These are phyloP conservation scores for Ryuthela nishihirai DNA, from an alignment of 2,888 invertebrate genomes.

Conservation along the genomic window DNA sequence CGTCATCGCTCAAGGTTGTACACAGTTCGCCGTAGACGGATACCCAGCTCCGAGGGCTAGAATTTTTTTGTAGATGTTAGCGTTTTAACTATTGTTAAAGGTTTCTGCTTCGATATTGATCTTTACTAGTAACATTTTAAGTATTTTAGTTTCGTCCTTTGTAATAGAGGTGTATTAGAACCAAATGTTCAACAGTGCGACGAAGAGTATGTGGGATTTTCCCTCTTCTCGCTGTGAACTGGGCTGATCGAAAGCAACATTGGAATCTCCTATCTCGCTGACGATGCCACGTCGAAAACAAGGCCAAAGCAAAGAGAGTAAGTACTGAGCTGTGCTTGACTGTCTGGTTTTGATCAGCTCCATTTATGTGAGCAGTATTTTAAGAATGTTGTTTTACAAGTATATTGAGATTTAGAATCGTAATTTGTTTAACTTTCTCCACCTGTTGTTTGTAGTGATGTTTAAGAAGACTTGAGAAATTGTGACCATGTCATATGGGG, in stretches of 20 bases:
- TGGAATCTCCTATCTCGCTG: conserved; percentile 25
- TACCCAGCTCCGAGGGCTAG: conserved; percentile 20
- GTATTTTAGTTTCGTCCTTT: no score
- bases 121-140: neutral
- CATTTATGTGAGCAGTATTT: no score
- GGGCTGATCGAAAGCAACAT: conserved; percentile 22
- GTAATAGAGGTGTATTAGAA: no score
- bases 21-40: conserved; percentile 31
- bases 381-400: no score
- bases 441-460: no score
- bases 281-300: conserved; percentile 38
- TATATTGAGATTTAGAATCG: no score
- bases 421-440: no score
- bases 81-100: conserved; percentile 16
- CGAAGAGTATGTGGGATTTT: conserved; percentile 19
- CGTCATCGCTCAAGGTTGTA: conserved; percentile 38
- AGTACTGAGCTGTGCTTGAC: conserved; percentile 8
- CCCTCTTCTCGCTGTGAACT: conserved; percentile 26
- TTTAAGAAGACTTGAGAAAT: no score
- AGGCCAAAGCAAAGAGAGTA: conserved; percentile 27
- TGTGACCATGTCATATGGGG: no score
- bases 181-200: conserved; percentile 16
- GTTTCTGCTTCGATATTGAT: neutral
- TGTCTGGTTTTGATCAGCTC: no score
- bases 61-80: conserved; percentile 27